Base-by-base conservation (phyloP, 1,140 invertebrate species). In the Phenacoccus solenopsis region DNA sequence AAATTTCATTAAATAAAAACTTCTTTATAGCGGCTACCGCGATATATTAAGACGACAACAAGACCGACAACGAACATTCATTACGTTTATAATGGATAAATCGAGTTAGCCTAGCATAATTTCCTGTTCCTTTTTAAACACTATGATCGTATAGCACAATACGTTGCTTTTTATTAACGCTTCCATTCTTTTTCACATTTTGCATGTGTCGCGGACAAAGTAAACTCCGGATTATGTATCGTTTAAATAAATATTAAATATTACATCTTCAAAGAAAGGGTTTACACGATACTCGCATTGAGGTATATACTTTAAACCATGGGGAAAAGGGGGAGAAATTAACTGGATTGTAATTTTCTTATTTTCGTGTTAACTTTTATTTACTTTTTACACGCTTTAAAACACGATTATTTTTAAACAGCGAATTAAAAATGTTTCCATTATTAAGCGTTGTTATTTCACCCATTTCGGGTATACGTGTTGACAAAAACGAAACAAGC, bases 1-100 rank as follows among this genome's bases (percentile, higher is more conserved):
- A 49, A 49, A 49, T 49, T 49, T 49, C 38, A 49, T 49, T 49
- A 49, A 49, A 49, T 49, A 49, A 49, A 49, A 49, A 49, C 38
- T 49, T 4, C 38, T 49, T 49, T 49, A 49, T 49, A n/a, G 38
- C 20, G 12, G 38, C 5, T n/a, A 49, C 13, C 5, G 20, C 38
- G 38, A 49, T 49, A 49, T 49, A 49, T 49, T 49, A 49, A 49
- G 38, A 49, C 38, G 38, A 49, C 38, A 49, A 49, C 38, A 49
- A 16, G 12, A n/a, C 30, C 38, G 20, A 49, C 38, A 49, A 49
- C 38, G 38, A 49, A 49, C 38, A 49, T 49, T 49, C 38, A 49
- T 49, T 49, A 49, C 38, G 12, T 49, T 49, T 49, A 49, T 49
- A 49, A 49, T 49, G 38, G 38, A 49, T 49, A 49, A 49, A 49